A percentile compares a stretch with the other conserved stretches of the same genome.
These are phyloP conservation scores for Achroia grisella DNA, from an alignment of 1,140 invertebrate species.

Conservation along the genomic window DNA sequence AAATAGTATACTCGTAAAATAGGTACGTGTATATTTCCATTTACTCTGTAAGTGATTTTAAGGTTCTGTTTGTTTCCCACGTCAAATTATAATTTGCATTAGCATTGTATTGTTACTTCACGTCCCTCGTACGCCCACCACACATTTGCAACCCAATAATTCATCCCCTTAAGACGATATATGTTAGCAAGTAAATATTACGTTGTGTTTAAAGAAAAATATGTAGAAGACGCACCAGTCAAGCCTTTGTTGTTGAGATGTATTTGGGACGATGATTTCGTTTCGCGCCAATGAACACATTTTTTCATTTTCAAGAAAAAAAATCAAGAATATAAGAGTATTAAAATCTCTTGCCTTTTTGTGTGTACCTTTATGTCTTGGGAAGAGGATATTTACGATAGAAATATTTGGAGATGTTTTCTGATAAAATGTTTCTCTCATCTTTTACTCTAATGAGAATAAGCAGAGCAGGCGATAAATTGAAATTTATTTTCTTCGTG, in stretches of 20 bases:
- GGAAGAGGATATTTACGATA: slow-evolving; percentile 27
- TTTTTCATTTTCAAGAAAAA: slow-evolving; percentile 40
- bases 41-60: slow-evolving; percentile 15
- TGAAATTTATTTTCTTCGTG: slow-evolving; percentile 39
- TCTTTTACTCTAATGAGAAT: slow-evolving; percentile 42
- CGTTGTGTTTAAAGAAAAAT: slow-evolving; percentile 52
- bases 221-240: slow-evolving; percentile 49
- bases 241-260: slow-evolving; percentile 49
- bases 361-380: slow-evolving; percentile 26
- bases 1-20: too few relatives aligned
- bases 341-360: slow-evolving; percentile 45
- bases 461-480: slow-evolving; percentile 36
- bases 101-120: slow-evolving; percentile 13
- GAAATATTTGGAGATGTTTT: slow-evolving; percentile 37
- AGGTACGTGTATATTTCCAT: background rate
- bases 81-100: slow-evolving; percentile 38
- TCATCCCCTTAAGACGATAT: slow-evolving; percentile 48
- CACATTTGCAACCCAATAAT: slow-evolving; percentile 46
- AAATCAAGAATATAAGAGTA: slow-evolving; percentile 47
- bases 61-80: slow-evolving; percentile 10
- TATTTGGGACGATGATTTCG: slow-evolving; percentile 54
- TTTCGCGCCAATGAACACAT: slow-evolving; percentile 55
- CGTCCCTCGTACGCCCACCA: slow-evolving; percentile 25
- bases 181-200: slow-evolving; percentile 30
- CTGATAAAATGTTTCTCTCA: slow-evolving; percentile 38